A percentile compares a stretch with the other conserved stretches of the same genome.
These are phyloP conservation scores for Bradypodion pumilum DNA, from an alignment of 2,797 vertebrate species.

Conservation along the genomic window DNA sequence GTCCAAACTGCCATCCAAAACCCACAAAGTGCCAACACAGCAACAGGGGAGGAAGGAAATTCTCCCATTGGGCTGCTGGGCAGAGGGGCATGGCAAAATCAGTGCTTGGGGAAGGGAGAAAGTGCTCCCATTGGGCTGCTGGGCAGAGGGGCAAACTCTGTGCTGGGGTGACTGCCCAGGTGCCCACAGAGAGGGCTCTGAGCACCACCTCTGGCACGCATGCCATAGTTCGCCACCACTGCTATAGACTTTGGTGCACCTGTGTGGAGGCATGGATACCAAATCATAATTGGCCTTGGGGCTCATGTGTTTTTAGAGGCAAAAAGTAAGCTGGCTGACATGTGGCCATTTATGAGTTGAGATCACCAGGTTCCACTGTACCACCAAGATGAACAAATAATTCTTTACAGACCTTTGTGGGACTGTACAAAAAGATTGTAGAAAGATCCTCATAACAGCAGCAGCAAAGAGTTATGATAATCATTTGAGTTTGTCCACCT, in stretches of 20 bases:
- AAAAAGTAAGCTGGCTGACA: conserved; percentile 57
- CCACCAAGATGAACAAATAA: conserved; percentile 15
- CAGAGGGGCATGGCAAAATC: too few relatives aligned
- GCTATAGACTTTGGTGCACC: conserved; percentile 38
- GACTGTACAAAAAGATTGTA: conserved; percentile 6
- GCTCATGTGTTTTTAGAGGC: conserved; percentile 70
- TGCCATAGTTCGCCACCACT: too few relatives aligned
- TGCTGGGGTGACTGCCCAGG: too few relatives aligned
- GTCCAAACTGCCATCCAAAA: too few relatives aligned
- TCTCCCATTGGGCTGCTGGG: too few relatives aligned
- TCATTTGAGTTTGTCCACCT: conserved; percentile 20
- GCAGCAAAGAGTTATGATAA: conserved; percentile 1
- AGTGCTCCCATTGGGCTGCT: too few relatives aligned
- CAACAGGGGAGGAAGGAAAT: too few relatives aligned
- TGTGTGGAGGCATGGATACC: conserved; percentile 40
- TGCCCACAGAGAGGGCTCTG: too few relatives aligned
- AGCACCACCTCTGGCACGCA: too few relatives aligned
- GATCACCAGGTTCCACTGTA: conserved; percentile 40
- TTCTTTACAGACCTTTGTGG: conserved; percentile 41
- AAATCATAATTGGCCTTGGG: conserved; percentile 56
- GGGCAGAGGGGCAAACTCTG: too few relatives aligned
- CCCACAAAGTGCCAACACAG: too few relatives aligned
- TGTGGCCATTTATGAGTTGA: conserved; percentile 61
- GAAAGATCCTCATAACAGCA: neutral
- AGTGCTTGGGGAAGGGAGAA: too few relatives aligned